phyloP scores from a whole-genome alignment of 2,797 vertebrate species.

The Sebastolobus alascanus region DNA sequence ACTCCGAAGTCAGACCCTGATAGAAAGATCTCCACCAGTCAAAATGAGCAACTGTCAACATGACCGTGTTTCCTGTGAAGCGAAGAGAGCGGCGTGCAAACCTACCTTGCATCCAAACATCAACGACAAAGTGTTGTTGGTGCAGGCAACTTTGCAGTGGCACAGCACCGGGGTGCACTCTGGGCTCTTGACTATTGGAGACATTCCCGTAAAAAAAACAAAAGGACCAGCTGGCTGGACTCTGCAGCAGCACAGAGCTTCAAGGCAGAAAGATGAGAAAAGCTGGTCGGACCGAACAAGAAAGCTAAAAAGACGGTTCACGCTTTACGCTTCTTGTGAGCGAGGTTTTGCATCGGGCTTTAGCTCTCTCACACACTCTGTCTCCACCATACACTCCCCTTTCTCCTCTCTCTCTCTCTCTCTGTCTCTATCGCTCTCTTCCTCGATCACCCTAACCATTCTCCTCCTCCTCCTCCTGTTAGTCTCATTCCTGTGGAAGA shows the following conservation, averaged over 20 bases:
- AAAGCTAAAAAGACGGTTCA: conserved; percentile 78
- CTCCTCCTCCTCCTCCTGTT: conserved; percentile 21
- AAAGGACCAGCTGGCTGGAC: conserved; percentile 36
- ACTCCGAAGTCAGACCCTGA: not conserved
- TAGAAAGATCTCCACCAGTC: not conserved
- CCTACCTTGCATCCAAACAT: conserved; percentile 99
- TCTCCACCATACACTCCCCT: conserved; percentile 5
- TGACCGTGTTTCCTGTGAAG: not conserved
- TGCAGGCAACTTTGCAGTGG: conserved; percentile 98
- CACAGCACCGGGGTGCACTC: conserved; percentile 94
- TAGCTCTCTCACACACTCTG: conserved; percentile 11
- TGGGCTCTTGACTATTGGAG: conserved; percentile 90
- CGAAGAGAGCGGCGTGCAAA: conserved; percentile 40
- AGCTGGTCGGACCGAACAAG: conserved; percentile 72
- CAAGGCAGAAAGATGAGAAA: conserved; percentile 61
- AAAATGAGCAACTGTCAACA: not conserved
- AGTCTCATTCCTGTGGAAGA: conserved; percentile 3
- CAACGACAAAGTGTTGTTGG: conserved; percentile 94
- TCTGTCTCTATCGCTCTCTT: conserved; percentile 13
- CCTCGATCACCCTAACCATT: conserved; percentile 13
- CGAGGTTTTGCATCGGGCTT: conserved; percentile 39
- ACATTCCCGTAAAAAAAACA: conserved; percentile 87
- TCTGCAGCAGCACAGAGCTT: conserved; percentile 29
- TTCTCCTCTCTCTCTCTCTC: conserved; percentile 9
- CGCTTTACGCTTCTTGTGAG: conserved; percentile 70